Conservation (phyloP, 2,888 invertebrate species). For the Baccha elongata region DNA sequence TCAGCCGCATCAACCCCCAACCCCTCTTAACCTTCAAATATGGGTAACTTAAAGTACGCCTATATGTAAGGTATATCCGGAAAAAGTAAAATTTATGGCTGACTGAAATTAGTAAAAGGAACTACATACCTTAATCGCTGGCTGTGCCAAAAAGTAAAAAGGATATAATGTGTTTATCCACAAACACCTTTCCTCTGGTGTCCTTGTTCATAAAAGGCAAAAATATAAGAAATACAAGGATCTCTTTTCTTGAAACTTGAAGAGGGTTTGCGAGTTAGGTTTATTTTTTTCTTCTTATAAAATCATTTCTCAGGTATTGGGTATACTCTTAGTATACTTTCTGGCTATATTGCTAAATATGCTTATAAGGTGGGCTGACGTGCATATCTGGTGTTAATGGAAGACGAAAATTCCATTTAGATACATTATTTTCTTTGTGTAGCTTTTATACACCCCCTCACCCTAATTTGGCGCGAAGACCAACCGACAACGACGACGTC, state of each 20-base stretch:
- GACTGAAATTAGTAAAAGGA: constrained; percentile 68
- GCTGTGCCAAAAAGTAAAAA: constrained; percentile 46
- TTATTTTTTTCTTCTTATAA: constrained; percentile 10
- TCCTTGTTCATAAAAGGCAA: constrained; percentile 30
- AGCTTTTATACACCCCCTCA: constrained; percentile 32
- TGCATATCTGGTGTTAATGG: constrained; percentile 73
- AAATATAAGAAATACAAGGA: constrained; percentile 8
- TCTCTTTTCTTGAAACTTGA: constrained; percentile 40
- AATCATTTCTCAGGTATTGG: constrained; percentile 42
- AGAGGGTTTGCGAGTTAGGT: constrained; percentile 48
- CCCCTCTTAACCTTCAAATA: constrained; percentile 6
- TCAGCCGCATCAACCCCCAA: constrained; percentile 1
- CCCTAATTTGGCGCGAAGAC: constrained; percentile 19
- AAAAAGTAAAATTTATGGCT: constrained; percentile 67
- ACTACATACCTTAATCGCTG: constrained; percentile 10
- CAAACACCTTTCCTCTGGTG: constrained; percentile 57
- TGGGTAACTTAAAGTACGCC: constrained; percentile 48
- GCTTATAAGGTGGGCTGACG: constrained; percentile 30
- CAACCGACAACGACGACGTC: no score
- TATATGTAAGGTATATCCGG: not conserved
- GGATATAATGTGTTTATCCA: constrained; percentile 64
- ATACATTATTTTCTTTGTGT: constrained; percentile 63
- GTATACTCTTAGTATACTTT: not conserved
- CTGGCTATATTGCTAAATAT: constrained; percentile 46
- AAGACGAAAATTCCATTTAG: constrained; percentile 71